phyloP scores from a whole-genome alignment of 2,797 vertebrate genomes.

The Choloepus didactylus region DNA sequence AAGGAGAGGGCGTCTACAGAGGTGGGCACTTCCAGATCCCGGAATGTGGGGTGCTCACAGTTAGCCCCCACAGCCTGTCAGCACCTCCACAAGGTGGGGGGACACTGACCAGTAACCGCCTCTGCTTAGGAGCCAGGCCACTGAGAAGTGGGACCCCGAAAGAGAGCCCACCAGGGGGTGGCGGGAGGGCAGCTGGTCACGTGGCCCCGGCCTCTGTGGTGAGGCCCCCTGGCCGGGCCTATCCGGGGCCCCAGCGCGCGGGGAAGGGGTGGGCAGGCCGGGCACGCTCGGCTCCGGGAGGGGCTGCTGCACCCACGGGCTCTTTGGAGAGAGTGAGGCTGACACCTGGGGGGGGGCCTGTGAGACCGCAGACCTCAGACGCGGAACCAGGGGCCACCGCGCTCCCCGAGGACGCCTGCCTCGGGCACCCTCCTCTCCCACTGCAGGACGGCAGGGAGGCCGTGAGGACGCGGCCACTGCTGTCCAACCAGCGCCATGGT shows the following conservation, averaged over 20 bases:
- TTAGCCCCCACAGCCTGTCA: conserved; percentile 62
- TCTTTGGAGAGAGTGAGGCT: not conserved
- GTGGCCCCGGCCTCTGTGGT: rapidly evolving
- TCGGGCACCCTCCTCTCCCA: not conserved
- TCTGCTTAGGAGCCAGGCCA: not conserved
- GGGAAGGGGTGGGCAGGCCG: rapidly evolving
- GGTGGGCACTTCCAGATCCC: not conserved
- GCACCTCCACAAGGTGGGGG: conserved; percentile 62
- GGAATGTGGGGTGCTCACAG: not conserved
- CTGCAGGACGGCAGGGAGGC: not conserved
- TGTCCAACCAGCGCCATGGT: not conserved
- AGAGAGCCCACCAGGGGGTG: not conserved
- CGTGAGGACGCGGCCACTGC: not conserved
- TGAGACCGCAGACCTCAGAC: not conserved
- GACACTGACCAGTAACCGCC: not conserved
- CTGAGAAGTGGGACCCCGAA: rapidly evolving
- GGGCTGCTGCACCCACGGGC: no score
- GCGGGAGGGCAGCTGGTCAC: not conserved
- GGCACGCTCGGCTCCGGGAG: not conserved
- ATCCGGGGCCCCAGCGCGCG: no score
- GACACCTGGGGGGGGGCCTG: not conserved
- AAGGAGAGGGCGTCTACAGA: conserved; percentile 19
- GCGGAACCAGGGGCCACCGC: not conserved
- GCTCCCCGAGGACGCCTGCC: not conserved
- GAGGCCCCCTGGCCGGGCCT: rapidly evolving